Evolutionary conservation across 2,113 vertebrate genomes (phyloP).

Genomic region (Colius striatus): DNA sequence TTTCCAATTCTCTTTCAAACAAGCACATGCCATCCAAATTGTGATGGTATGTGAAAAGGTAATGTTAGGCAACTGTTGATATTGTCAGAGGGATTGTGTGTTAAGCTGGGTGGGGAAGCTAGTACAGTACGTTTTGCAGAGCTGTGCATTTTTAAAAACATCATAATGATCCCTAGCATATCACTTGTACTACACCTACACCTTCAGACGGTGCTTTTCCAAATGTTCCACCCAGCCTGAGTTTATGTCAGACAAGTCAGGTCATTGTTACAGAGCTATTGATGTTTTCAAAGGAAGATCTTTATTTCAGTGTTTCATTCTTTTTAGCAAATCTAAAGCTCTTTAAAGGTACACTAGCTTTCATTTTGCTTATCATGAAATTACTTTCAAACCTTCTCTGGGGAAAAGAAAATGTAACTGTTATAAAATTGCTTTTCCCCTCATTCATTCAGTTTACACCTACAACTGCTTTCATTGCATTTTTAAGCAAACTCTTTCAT

Average conservation of each 20-base stretch:
- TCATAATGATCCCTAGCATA: not conserved
- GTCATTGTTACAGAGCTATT: not conserved
- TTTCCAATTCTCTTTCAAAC: slow-evolving; percentile 45
- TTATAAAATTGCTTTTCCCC: not conserved
- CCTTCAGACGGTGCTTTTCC: not conserved
- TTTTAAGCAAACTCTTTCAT: not conserved
- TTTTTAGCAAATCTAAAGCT: not conserved
- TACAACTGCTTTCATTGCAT: not conserved
- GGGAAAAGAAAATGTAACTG: not conserved
- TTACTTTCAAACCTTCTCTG: not conserved
- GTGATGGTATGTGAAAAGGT: slow-evolving; percentile 40
- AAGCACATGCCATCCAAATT: slow-evolving; percentile 25
- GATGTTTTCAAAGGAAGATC: not conserved
- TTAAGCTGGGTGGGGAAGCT: slow-evolving; percentile 63
- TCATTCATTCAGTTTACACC: not conserved
- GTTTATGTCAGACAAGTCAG: slow-evolving; percentile 1
- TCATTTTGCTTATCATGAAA: not conserved
- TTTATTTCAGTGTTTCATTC: not conserved
- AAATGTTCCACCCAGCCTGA: not conserved
- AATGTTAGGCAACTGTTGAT: slow-evolving; percentile 40
- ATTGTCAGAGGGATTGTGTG: slow-evolving; percentile 51
- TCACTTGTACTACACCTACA: not conserved
- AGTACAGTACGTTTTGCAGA: slow-evolving; percentile 40
- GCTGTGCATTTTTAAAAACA: slow-evolving; percentile 35
- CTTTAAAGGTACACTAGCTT: not conserved